Conservation (phyloP, 2,113 vertebrate genomes). For the Tricholaema leucomelas region DNA sequence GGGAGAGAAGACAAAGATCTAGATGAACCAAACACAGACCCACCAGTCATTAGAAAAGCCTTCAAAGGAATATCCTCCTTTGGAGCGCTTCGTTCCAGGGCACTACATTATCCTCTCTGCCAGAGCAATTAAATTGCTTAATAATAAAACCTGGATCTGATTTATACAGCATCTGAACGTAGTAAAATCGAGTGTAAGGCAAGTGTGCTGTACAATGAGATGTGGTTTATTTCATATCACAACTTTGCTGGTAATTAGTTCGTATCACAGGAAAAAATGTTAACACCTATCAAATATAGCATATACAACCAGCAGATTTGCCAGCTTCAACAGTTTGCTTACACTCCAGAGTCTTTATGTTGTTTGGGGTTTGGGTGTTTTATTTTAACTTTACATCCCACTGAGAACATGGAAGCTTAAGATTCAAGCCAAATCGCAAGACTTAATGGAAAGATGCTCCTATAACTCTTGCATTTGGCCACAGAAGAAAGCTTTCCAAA, state of each 20-base stretch:
- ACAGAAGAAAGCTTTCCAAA: not conserved
- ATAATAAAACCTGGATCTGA: constrained; percentile 47
- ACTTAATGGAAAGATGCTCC: not conserved
- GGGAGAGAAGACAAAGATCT: not conserved
- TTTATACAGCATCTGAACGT: not conserved
- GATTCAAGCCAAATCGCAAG: not conserved
- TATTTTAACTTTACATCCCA: not conserved
- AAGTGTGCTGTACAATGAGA: not conserved
- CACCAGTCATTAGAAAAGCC: not conserved
- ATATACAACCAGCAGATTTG: not conserved
- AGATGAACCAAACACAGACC: not conserved
- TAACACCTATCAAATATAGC: not conserved
- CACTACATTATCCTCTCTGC: constrained; percentile 9
- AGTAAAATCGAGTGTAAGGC: constrained; percentile 1
- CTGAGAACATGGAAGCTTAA: not conserved
- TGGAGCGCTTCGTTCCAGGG: not conserved
- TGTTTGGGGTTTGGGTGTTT: no score
- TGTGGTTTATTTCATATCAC: constrained; percentile 45
- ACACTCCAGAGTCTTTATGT: not conserved
- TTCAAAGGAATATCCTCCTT: constrained; percentile 10
- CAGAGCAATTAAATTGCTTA: constrained; percentile 14
- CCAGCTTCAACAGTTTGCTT: not conserved
- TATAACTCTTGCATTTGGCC: not conserved
- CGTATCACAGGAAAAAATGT: constrained; percentile 28
- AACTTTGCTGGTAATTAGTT: constrained; percentile 41